phyloP scores from a whole-genome alignment of 2,888 invertebrate genomes.

The Ariolimax columbianus region DNA sequence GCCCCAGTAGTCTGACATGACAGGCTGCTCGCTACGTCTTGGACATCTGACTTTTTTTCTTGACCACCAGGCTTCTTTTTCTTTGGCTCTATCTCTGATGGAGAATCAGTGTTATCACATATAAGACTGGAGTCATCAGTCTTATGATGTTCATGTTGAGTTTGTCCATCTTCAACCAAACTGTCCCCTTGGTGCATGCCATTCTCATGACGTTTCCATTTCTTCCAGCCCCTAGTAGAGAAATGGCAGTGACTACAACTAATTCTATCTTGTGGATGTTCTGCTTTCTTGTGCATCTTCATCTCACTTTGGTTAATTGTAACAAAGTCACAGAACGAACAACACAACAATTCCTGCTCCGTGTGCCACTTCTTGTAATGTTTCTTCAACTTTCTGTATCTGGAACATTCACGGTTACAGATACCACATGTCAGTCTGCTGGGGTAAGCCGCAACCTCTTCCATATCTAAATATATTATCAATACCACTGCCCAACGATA shows the following conservation, averaged over 20 bases:
- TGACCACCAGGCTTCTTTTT: not conserved
- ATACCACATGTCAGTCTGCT: not conserved
- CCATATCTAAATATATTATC: too few species aligned
- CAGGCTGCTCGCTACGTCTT: not conserved
- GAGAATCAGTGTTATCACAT: not conserved
- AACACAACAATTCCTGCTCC: not conserved
- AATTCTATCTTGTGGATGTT: slow-evolving; percentile 26
- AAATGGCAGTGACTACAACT: not conserved
- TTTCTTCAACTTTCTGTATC: not conserved
- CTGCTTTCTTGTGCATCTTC: slow-evolving; percentile 13
- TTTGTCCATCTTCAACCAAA: not conserved
- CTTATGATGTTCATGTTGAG: not conserved
- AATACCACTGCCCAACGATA: too few species aligned
- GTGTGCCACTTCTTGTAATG: slow-evolving; percentile 11
- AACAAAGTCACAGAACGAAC: not conserved
- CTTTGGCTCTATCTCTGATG: not conserved
- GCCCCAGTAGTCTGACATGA: not conserved
- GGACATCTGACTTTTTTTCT: not conserved
- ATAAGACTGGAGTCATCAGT: not conserved
- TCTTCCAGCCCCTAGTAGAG: not conserved
- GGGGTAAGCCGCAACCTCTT: too few species aligned
- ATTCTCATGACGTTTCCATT: not conserved
- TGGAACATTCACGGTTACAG: not conserved
- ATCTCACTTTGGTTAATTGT: not conserved
- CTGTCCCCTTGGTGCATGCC: not conserved